Percentiles rank a stretch among this genome's conserved stretches.
Evolutionary conservation across 1,140 invertebrate genomes (phyloP).

Genomic region (Bombus difficillimus): DNA sequence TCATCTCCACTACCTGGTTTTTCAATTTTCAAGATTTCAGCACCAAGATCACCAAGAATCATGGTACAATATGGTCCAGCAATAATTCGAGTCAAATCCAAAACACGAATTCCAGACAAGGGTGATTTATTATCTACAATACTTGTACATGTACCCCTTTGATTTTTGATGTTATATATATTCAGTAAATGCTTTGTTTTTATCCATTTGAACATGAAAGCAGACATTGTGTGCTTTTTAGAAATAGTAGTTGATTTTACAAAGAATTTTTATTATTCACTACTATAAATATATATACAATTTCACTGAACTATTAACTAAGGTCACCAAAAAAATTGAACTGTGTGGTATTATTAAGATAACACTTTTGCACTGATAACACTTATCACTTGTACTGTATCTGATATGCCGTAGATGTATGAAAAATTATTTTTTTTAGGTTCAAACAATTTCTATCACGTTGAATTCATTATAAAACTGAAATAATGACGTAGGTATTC

Average conservation of each 20-base stretch:
- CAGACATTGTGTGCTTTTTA: constrained; percentile 8
- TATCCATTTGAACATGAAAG: background rate
- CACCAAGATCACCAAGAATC: constrained; percentile 96
- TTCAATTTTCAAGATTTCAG: constrained; percentile 96
- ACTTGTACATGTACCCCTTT: constrained; percentile 29
- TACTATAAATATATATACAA: background rate
- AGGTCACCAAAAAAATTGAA: background rate
- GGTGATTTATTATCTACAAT: constrained; percentile 73
- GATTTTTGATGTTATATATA: background rate
- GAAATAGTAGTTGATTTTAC: background rate
- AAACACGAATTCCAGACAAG: constrained; percentile 87
- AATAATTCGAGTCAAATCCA: constrained; percentile 93
- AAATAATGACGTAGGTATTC: constrained; percentile 29
- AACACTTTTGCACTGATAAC: background rate
- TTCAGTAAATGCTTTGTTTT: background rate
- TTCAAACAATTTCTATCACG: background rate
- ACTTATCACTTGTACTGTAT: background rate
- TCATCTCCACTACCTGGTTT: constrained; percentile 93
- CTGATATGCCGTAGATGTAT: background rate
- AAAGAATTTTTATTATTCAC: background rate
- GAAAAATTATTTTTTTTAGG: background rate
- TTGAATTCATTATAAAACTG: background rate
- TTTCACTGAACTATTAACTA: background rate
- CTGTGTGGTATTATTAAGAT: background rate
- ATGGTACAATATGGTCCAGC: constrained; percentile 92